Conservation (phyloP, 35 echinoderm and acorn worm genomes). For the Strongylocentrotus purpuratus region DNA sequence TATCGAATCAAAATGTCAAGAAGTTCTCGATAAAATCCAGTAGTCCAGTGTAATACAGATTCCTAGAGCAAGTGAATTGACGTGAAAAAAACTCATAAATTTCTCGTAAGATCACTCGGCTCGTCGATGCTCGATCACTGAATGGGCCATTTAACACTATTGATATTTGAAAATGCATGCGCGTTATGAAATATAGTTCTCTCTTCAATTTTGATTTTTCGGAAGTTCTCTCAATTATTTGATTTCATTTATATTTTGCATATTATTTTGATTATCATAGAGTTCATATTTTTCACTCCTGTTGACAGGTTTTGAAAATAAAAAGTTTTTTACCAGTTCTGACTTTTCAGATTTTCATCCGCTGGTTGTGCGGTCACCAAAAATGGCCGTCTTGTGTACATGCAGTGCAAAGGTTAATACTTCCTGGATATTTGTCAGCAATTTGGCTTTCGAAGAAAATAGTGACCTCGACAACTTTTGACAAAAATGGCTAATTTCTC, state of each 20-base stretch:
- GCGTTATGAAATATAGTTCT: not conserved
- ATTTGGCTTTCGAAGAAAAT: not conserved
- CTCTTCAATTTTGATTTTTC: not conserved
- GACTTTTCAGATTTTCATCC: slow-evolving; percentile 35
- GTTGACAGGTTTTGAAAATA: not conserved
- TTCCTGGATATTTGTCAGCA: slow-evolving; percentile 33
- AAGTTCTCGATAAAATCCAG: slow-evolving; percentile 24
- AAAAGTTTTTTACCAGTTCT: not conserved
- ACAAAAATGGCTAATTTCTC: not conserved
- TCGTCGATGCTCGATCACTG: not conserved
- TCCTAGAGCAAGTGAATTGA: not conserved
- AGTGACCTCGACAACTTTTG: not conserved
- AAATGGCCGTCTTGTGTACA: not conserved
- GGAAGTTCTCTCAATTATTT: not conserved
- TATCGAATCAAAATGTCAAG: not conserved
- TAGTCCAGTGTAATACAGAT: slow-evolving; percentile 6
- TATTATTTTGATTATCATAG: not conserved
- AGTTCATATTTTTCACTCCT: not conserved
- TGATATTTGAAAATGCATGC: not conserved
- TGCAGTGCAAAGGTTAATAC: slow-evolving; percentile 18
- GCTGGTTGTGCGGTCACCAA: not conserved
- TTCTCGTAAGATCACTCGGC: not conserved
- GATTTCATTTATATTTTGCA: not conserved
- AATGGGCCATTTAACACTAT: not conserved
- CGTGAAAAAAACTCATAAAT: not conserved